These are phyloP conservation scores for Eutolmus rufibarbis DNA, from an alignment of 2,888 invertebrate species.

Conservation along the genomic window DNA sequence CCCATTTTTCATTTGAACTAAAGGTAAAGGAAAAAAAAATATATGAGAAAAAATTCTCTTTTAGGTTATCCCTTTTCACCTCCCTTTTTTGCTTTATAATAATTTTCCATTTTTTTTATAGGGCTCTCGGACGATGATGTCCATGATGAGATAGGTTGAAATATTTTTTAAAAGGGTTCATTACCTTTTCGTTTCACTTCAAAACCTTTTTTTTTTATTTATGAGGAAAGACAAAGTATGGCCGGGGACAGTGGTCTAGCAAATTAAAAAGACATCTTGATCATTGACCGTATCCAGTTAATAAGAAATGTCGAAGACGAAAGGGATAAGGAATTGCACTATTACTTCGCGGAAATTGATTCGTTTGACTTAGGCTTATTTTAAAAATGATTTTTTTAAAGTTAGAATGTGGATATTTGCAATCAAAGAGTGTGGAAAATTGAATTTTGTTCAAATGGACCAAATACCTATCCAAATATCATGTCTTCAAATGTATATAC, in stretches of 20 bases:
- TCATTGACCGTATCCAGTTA: background rate
- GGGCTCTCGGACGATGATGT: background rate
- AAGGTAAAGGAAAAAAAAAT: background rate
- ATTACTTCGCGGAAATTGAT: background rate
- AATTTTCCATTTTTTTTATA: background rate
- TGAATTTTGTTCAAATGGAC: background rate
- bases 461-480: no score
- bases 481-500: no score
- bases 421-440: background rate
- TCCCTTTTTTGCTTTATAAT: background rate
- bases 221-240: background rate
- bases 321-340: background rate
- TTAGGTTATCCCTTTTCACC: background rate
- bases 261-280: background rate
- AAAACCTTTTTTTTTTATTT: background rate
- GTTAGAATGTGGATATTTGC: background rate
- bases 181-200: background rate
- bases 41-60: background rate
- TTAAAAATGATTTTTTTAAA: background rate
- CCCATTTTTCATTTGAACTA: background rate
- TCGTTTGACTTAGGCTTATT: background rate
- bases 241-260: background rate
- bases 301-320: background rate
- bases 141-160: background rate
- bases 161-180: background rate